These are phyloP conservation scores for Mustelus asterias DNA, from an alignment of 2,113 vertebrate genomes.

Conservation along the genomic window DNA sequence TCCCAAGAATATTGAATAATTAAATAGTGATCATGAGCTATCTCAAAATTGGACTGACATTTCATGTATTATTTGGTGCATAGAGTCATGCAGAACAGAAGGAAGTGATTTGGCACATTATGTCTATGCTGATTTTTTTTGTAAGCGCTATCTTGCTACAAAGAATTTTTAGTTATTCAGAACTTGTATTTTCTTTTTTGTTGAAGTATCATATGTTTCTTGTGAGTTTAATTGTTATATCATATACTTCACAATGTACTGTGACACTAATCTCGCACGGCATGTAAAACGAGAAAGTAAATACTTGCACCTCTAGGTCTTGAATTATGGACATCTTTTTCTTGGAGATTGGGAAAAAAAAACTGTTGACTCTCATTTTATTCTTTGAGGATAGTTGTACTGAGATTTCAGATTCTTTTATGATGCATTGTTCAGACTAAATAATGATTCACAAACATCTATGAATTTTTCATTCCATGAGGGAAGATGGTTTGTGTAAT, in stretches of 20 bases:
- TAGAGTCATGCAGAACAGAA: background rate
- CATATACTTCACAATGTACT: background rate
- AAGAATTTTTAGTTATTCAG: background rate
- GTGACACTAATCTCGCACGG: background rate
- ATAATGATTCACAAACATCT: background rate
- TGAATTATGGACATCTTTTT: background rate
- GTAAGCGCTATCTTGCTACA: background rate
- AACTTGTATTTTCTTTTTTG: background rate
- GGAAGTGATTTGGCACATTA: background rate
- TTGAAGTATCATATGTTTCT: background rate
- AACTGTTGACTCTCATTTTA: background rate
- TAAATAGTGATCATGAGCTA: background rate
- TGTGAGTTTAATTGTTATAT: background rate
- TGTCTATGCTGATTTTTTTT: background rate
- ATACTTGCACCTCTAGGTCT: background rate
- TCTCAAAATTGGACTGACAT: background rate
- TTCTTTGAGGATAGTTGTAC: no score
- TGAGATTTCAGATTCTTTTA: background rate
- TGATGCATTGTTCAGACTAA: background rate
- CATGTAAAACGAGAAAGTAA: background rate
- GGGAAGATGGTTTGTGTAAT: background rate
- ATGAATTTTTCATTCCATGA: background rate
- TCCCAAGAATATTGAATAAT: background rate
- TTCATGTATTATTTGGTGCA: background rate
- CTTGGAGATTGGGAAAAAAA: background rate